Evolutionary conservation across 2,113 vertebrate genomes (phyloP), one percentile per base, ranked within the genome.

Genomic region (Blennius ocellaris): DNA sequence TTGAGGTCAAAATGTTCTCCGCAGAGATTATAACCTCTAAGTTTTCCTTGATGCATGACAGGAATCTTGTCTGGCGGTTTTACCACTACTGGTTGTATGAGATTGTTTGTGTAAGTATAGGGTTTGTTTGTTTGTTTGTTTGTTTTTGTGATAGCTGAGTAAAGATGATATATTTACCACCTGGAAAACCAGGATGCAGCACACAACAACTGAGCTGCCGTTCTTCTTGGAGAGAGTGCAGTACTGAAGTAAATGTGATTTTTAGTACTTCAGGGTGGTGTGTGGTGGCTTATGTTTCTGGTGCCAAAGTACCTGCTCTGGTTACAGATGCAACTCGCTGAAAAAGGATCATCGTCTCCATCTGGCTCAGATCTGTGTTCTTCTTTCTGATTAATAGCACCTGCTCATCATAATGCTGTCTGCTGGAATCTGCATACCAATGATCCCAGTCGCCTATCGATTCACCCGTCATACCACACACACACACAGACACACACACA

Each of bases 341-440:
- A 65, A 63, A 63, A 36, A 70, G 45, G 14, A 8, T 73, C 72
- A 55, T 38, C 44, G 12, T 61, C 54, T 87, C 74, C 39, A 66
- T 89, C 78, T 57, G 58, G 16, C 70, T 76, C 43, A 45, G 21
- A 78, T 84, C 69, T 81, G 60, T 40, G 40, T 49, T 80, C 57
- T 74, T 60, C 70, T 76, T 56, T 80, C 83, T 92, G 92, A 93
- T 91, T 90, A 82, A 93, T 94, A 90, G 88, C 83, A 91, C 87
- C 88, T 93, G 92, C 92, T 93, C 86, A 89, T 94, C 92, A 94
- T 93, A 92, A 90, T 90, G 85, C 82, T 88, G 88, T 93, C 91
- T 92, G 84, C 87, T 63, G 60, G 88, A 88, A 91, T 92, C 89
- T 92, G 89, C 89, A 93, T 92, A 88, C 81, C 86, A 92, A 92